Percentiles rank a stretch among this genome's conserved stretches.
These are phyloP conservation scores for Drosophila silvestris DNA, from an alignment of 2,888 invertebrate species.

Conservation along the genomic window DNA sequence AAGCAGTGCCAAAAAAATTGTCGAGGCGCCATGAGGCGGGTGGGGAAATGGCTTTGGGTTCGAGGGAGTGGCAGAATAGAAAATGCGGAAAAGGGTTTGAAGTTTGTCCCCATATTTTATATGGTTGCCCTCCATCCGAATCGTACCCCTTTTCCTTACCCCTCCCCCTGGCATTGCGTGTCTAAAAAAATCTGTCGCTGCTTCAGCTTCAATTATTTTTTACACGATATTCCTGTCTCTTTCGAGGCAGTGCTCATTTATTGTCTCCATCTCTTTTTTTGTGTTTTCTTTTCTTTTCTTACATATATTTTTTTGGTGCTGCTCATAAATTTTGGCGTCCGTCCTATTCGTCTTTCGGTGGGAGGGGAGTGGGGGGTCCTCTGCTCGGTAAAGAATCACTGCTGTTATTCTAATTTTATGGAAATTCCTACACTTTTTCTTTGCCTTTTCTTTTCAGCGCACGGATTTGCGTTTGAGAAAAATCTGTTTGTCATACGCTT, in stretches of 20 bases:
- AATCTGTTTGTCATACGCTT: conserved; percentile 82
- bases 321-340: conserved; percentile 75
- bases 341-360: conserved; percentile 37
- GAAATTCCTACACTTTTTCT: conserved; percentile 80
- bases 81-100: conserved; percentile 63
- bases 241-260: conserved; percentile 54
- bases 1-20: conserved; percentile 44
- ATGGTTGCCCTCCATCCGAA: conserved; percentile 2
- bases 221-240: conserved; percentile 74
- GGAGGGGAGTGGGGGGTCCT: conserved; percentile 1
- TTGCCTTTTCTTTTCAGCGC: conserved; percentile 71
- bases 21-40: conserved; percentile 31
- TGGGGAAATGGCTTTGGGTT: neutral
- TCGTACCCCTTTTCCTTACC: conserved; percentile 5
- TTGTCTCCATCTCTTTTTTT: conserved; percentile 33
- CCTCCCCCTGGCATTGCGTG: conserved; percentile 27
- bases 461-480: conserved; percentile 80
- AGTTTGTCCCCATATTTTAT: conserved; percentile 42
- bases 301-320: conserved; percentile 62
- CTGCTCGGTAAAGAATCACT: conserved; percentile 75
- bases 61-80: neutral
- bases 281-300: conserved; percentile 34
- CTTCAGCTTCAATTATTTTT: conserved; percentile 80
- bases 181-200: conserved; percentile 74
- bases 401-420: conserved; percentile 82